phyloP scores from a whole-genome alignment of 1,140 invertebrate genomes.

The Drosophila willistoni region DNA sequence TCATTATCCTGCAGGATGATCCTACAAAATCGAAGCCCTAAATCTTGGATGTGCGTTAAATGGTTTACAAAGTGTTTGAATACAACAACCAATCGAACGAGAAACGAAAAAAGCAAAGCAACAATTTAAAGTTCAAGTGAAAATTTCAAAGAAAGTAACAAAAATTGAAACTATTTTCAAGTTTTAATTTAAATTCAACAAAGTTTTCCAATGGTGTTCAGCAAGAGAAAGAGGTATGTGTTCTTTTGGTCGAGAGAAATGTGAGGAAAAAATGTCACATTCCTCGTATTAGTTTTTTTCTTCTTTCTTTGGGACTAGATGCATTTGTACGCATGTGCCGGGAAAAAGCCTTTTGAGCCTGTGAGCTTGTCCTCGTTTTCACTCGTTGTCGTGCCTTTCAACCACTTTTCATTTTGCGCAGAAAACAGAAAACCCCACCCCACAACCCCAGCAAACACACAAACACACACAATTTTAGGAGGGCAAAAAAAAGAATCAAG shows the following conservation, averaged over 20 bases:
- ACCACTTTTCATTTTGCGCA: constrained; percentile 79
- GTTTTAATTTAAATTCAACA: not conserved
- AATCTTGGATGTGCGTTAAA: constrained; percentile 26
- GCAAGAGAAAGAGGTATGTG: not conserved
- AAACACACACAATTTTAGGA: constrained; percentile 3
- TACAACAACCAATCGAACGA: constrained; percentile 5
- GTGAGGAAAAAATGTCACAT: constrained; percentile 9
- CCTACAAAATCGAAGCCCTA: constrained; percentile 5
- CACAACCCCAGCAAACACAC: constrained; percentile 6
- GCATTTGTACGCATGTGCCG: constrained; percentile 67
- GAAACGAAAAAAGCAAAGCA: not conserved
- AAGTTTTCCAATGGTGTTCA: not conserved
- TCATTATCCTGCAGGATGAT: constrained; percentile 55
- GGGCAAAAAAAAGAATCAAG: constrained; percentile 18
- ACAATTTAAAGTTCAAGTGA: constrained; percentile 29
- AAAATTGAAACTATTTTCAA: not conserved
- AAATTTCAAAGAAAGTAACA: not conserved
- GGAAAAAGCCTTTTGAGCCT: constrained; percentile 37
- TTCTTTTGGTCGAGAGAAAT: not conserved
- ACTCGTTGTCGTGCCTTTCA: constrained; percentile 66
- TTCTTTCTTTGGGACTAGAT: not conserved
- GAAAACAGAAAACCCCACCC: constrained; percentile 41
- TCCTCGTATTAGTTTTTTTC: not conserved
- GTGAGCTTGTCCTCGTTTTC: constrained; percentile 70
- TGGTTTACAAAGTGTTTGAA: constrained; percentile 39